A percentile compares a stretch with the other conserved stretches of the same genome.
Conservation (phyloP, 2,113 vertebrate genomes). For the Perca schrenkii region DNA sequence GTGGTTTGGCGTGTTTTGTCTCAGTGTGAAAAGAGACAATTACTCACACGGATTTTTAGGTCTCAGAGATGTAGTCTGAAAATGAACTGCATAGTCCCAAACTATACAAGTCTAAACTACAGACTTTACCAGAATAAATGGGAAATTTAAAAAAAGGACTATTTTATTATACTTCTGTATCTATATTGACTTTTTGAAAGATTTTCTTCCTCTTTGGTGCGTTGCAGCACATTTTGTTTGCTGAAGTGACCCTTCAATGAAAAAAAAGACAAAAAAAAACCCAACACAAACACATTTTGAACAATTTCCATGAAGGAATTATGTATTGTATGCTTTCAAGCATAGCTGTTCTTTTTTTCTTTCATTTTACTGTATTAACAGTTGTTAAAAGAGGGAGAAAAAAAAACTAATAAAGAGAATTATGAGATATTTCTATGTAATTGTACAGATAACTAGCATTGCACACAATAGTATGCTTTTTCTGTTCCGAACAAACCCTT, state of each 20-base stretch:
- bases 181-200: conserved; percentile 87
- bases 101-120: conserved; percentile 60
- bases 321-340: conserved; percentile 90
- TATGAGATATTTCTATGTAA: conserved; percentile 96
- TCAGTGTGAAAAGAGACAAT: conserved; percentile 77
- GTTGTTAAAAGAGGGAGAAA: conserved; percentile 87
- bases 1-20: conserved; percentile 81
- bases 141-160: conserved; percentile 79
- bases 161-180: conserved; percentile 91
- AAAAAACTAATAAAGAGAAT: conserved; percentile 93
- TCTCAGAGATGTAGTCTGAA: conserved; percentile 84
- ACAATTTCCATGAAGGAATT: conserved; percentile 86
- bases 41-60: conserved; percentile 80
- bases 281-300: conserved; percentile 76
- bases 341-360: conserved; percentile 86
- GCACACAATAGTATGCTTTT: conserved; percentile 94
- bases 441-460: conserved; percentile 99
- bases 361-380: conserved; percentile 92
- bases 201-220: conserved; percentile 87
- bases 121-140: conserved; percentile 71
- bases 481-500: conserved; percentile 91
- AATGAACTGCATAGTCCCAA: conserved; percentile 87
- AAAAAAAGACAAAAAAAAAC: conserved; percentile 71
- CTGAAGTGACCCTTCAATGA: conserved; percentile 83
- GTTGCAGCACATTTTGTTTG: conserved; percentile 83